Base-by-base conservation (phyloP, 2,113 vertebrate species). In the Thalassoma bifasciatum region DNA sequence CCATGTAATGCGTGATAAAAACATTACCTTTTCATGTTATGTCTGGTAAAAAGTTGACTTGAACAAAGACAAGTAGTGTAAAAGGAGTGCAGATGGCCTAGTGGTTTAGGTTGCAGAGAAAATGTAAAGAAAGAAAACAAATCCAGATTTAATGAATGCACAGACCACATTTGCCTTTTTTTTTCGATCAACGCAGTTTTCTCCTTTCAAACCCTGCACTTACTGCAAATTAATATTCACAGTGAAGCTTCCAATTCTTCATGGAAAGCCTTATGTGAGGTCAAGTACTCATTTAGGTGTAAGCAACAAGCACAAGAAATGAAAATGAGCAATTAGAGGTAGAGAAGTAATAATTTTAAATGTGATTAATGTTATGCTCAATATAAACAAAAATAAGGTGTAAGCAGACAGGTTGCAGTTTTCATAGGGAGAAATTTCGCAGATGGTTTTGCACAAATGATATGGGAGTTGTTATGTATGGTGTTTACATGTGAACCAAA, bases 391-490 rank as follows among this genome's bases (percentile, higher is more conserved):
- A 54, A 46, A 46, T 17, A 46, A 42, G 24, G 40, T 30, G 64
- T 54, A 3, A 47, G 22, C 50, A 30, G 16, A 40, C 26, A 46
- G n/a, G 13, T 37, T 37, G 2, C 37, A 26, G n/a, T n/a, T 26
- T 34, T 12, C 11, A 52, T 23, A 8, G 10, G 21, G 12, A 8
- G 8, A n/a, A 19, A 9, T 23, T 19, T 19, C 17, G 47, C 21
- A 30, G 65, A 63, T 58, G 47, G 62, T 52, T 47, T 47, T n/a
- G 19, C 7, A 61, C 34, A 17, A 53, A 16, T 38, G 22, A 17
- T 17, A 19, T 49, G 26, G 21, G 42, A 66, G 56, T 52, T 4
- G 19, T 54, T 26, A 30, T 30, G 42, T 19, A 46, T 19, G 2
- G 44, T 50, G n/a, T n/a, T 49, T 21, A n/a, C 8, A 70, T 50